phyloP scores from a whole-genome alignment of 1,140 invertebrate genomes.

The Sogatella furcifera region DNA sequence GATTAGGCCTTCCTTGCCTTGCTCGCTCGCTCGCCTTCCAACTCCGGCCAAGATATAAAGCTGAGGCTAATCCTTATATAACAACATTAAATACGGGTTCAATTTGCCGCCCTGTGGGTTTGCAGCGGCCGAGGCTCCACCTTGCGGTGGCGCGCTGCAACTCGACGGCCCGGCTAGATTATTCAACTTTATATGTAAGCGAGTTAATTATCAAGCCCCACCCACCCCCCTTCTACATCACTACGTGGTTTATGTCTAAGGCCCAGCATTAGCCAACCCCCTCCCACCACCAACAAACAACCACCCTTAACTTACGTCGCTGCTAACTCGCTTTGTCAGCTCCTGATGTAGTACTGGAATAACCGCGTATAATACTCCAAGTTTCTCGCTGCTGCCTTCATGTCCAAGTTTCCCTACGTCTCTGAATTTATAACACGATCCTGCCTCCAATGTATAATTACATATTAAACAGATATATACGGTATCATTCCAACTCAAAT shows the following conservation, averaged over 20 bases:
- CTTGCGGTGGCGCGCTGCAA: background rate
- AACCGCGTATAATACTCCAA: too few relatives aligned
- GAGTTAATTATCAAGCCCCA: background rate
- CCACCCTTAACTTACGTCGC: background rate
- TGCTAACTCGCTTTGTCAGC: conserved; percentile 1
- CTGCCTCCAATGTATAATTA: too few relatives aligned
- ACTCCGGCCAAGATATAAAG: conserved; percentile 11
- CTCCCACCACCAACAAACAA: too few relatives aligned
- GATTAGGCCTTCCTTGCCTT: background rate
- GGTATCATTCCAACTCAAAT: too few relatives aligned
- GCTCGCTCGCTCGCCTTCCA: background rate
- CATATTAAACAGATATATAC: too few relatives aligned
- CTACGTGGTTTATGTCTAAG: background rate
- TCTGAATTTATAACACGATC: too few relatives aligned
- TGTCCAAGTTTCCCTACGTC: too few relatives aligned
- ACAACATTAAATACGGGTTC: conserved; percentile 15
- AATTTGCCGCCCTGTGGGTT: conserved; percentile 12
- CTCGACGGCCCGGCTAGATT: background rate
- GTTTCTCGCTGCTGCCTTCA: too few relatives aligned
- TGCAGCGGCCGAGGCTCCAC: background rate
- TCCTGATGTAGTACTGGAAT: background rate
- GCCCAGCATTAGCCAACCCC: background rate
- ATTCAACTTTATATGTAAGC: conserved; percentile 2
- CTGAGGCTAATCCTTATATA: conserved; percentile 14
- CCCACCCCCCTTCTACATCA: background rate